Base-by-base conservation (phyloP, 2,113 vertebrate genomes). In the Serilophus lunatus region DNA sequence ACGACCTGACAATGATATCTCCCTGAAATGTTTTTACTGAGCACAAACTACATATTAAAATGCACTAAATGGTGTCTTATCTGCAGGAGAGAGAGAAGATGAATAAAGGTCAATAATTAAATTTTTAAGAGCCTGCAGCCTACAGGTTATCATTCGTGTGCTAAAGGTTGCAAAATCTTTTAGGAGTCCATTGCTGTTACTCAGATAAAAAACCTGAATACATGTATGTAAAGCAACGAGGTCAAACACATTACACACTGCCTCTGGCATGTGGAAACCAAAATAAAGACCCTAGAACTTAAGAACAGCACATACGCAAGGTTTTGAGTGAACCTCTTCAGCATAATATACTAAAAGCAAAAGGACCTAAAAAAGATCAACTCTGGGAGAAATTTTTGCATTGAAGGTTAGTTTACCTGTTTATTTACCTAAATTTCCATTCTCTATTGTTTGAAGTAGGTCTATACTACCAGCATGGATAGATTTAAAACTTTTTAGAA, bases 21-120 rank as follows among this genome's bases (percentile, higher is more conserved):
- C 82, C 68, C 86, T 87, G 71, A 96, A 96, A 97, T 78, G 90
- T 76, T 86, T 72, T 45, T 90, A 66, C 86, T 15, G 66, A 89
- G 86, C 53, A 51, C 36, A 91, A 70, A 8, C 76, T 93, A 74
- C 66, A 47, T 92, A 94, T 97, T 96, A 92, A 96, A 96, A 95
- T 90, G 79, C 72, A 90, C 38, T 76, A 89, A 96, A 88, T 9
- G 36, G 71, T 82, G 36, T 33, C 71, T 70, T 93, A 94, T 64
- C 84, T 96, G 83, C 77, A 96, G 63, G 81, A 56, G 57, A 89
- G 24, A 91, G 44, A 79, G 61, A 47, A 92, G 75, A 71, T 0
- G 6, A 78, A 88, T 81, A 78, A 83, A 93, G 88, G 85, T 88
- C 76, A 69, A 57, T 75, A 88, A 92, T 68, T 59, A 86, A 26